Evolutionary conservation across 2,888 invertebrate genomes (phyloP).

Genomic region (Pachymerium ferrugineum): DNA sequence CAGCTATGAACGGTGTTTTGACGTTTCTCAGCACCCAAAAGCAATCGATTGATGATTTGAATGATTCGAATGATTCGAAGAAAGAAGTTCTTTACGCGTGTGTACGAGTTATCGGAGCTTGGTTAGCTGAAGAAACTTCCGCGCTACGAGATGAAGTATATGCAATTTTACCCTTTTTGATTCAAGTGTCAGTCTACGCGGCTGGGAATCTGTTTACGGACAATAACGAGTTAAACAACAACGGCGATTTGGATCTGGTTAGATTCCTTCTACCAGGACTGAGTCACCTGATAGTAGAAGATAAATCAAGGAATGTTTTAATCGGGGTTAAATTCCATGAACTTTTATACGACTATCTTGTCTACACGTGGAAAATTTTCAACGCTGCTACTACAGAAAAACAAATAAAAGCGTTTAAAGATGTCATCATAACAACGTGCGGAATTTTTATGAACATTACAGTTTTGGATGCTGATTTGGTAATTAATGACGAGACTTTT

Average conservation of each 20-base stretch:
- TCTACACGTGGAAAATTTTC: slow-evolving; percentile 40
- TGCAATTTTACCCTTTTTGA: slow-evolving; percentile 71
- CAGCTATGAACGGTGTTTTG: slow-evolving; percentile 76
- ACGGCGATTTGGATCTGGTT: slow-evolving; percentile 61
- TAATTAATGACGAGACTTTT: slow-evolving; percentile 70
- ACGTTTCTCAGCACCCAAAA: slow-evolving; percentile 54
- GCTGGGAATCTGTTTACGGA: slow-evolving; percentile 50
- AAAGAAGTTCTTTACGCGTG: slow-evolving; percentile 70
- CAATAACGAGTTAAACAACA: slow-evolving; percentile 40
- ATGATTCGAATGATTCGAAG: neutral
- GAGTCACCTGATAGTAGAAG: slow-evolving; percentile 87
- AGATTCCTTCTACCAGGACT: slow-evolving; percentile 79
- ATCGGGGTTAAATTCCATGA: slow-evolving; percentile 53
- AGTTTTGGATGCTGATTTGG: slow-evolving; percentile 76
- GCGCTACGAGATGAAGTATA: slow-evolving; percentile 56
- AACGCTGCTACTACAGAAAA: slow-evolving; percentile 68
- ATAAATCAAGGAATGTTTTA: slow-evolving; percentile 73
- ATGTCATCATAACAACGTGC: slow-evolving; percentile 71
- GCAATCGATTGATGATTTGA: neutral
- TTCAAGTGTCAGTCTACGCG: slow-evolving; percentile 72
- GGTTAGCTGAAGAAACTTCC: slow-evolving; percentile 84
- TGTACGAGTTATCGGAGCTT: slow-evolving; percentile 76
- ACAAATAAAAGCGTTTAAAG: slow-evolving; percentile 60
- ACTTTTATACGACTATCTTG: slow-evolving; percentile 42
- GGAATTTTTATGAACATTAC: slow-evolving; percentile 89